Evolutionary conservation across 1,140 invertebrate genomes (phyloP).

Genomic region (Leptoteleia sp.): DNA sequence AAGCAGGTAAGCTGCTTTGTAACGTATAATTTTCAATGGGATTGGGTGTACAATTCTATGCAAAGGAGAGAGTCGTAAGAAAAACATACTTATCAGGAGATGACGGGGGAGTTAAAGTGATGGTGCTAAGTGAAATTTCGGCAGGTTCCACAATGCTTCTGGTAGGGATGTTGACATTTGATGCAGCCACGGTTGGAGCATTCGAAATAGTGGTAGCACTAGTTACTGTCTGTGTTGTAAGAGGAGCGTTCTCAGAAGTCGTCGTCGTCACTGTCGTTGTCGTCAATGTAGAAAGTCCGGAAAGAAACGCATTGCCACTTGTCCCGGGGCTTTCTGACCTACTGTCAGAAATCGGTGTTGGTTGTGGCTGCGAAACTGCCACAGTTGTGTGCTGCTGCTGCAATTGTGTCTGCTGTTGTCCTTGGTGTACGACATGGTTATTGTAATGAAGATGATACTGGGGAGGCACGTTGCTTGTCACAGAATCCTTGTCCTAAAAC

Average conservation of each 20-base stretch:
- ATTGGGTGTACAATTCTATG: too few species aligned
- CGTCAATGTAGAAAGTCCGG: conserved; percentile 43
- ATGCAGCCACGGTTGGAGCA: conserved; percentile 65
- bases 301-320: conserved; percentile 52
- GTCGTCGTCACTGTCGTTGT: conserved; percentile 56
- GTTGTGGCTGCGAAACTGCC: conserved; percentile 34
- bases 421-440: conserved; percentile 57
- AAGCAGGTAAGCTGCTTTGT: too few species aligned
- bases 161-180: conserved; percentile 79
- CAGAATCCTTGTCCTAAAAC: conserved; percentile 74
- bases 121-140: conserved; percentile 78
- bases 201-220: conserved; percentile 64
- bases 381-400: conserved; percentile 58
- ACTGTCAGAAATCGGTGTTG: conserved; percentile 66
- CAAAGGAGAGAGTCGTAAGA: not conserved
- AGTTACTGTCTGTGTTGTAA: conserved; percentile 48
- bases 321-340: conserved; percentile 79
- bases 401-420: conserved; percentile 26
- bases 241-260: conserved; percentile 51
- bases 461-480: conserved; percentile 57
- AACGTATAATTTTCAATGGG: too few species aligned
- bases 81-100: conserved; percentile 84
- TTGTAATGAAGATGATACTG: conserved; percentile 66
- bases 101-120: conserved; percentile 83
- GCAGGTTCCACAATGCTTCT: conserved; percentile 77